Evolutionary conservation across 2,888 invertebrate species (phyloP), one percentile per base, ranked within the genome.

Genomic region (Megastigmus dorsalis): DNA sequence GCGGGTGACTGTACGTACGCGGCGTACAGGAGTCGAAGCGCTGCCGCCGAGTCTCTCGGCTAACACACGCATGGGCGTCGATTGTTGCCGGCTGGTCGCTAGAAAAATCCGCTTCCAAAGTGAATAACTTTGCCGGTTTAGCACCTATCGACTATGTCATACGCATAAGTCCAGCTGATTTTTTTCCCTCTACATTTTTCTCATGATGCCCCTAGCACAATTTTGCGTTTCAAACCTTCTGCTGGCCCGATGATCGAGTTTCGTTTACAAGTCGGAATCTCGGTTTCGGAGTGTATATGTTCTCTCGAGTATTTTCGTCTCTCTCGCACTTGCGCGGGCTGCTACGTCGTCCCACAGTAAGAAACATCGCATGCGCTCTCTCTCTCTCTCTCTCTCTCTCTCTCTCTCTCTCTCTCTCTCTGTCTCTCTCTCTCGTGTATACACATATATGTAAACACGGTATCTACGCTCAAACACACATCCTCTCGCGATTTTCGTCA

Each of bases 121-220:
- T 76, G 74, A 77, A 84, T 85, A 85, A 80, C 82, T 81, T 62
- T 10, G 45, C 18, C 74, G 13, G 9, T n/a, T n/a, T 18, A 20
- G 23, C 23, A 45, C 67, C 9, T 59, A 81, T 52, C 62, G 36
- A 68, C n/a, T n/a, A n/a, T n/a, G 79, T 80, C 81, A 79, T 74
- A 83, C 83, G n/a, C n/a, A n/a, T 75, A 77, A 85, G 83, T 85
- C 80, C 81, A 80, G 78, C 76, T 79, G 85, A 80, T 78, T 85
- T 87, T 87, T 86, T 81, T 79, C 82, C 75, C 70, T 77, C 79
- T 79, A 79, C 78, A 82, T 79, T 73, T 84, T 84, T 82, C 79
- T 80, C 75, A 80, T 79, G 66, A 81, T 77, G 80, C 81, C 82
- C 81, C 82, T 65, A 33, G 78, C 76, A 28, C 63, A 79, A 84